phyloP scores from a whole-genome alignment of 2,113 vertebrate genomes.

The Rhinichthys klamathensis region DNA sequence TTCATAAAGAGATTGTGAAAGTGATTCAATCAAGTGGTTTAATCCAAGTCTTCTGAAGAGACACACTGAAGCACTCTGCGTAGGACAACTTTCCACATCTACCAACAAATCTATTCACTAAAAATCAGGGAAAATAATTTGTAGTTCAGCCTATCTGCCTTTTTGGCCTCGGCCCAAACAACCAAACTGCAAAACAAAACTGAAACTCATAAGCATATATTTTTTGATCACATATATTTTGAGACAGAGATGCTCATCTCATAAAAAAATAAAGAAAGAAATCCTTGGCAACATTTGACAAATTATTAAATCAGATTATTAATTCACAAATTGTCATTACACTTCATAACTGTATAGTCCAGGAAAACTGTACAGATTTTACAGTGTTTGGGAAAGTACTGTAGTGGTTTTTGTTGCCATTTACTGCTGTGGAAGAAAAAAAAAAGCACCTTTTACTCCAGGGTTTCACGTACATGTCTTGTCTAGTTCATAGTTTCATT shows the following conservation, averaged over 20 bases:
- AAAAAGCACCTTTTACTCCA: background rate
- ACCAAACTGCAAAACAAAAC: background rate
- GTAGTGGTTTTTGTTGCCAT: background rate
- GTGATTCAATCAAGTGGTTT: background rate
- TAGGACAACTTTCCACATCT: background rate
- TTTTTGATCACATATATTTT: too few relatives aligned
- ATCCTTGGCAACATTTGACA: background rate
- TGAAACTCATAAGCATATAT: background rate
- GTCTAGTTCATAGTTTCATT: too few relatives aligned
- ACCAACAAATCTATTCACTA: background rate
- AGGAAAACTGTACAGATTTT: background rate
- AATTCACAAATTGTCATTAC: background rate
- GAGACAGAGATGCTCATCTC: background rate
- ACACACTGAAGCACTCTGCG: background rate
- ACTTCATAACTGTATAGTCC: background rate
- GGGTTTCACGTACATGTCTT: too few relatives aligned
- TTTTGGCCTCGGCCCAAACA: background rate
- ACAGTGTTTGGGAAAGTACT: background rate
- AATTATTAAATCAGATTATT: background rate
- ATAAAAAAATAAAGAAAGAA: background rate
- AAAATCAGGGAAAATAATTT: background rate
- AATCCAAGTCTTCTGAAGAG: background rate
- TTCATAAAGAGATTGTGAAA: background rate
- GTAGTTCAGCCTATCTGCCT: background rate
- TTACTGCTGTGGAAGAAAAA: background rate